Evolutionary conservation across 2,888 invertebrate genomes (phyloP), one percentile per base, ranked within the genome.

Genomic region (Melipona beecheii): DNA sequence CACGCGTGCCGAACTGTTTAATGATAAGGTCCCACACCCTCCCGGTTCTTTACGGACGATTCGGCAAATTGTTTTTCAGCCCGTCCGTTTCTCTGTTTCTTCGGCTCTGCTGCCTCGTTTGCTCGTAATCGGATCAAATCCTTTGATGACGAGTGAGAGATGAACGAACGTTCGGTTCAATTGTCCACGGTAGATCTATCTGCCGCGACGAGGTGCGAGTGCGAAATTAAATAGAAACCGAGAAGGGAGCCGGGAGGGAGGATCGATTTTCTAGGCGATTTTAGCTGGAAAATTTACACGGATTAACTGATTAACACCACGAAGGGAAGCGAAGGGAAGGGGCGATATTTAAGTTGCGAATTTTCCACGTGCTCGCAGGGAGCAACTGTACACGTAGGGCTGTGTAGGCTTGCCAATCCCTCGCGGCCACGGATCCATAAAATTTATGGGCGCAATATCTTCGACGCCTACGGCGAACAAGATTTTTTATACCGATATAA

Each of bases 401-500:
- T 9, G 27, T 9, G 27, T 21, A n/a, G 24, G 6, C 43, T 15
- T 27, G 17, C 69, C 69, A 13, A 52, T 64, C 52, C 5, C 71
- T 11, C 43, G 17, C 21, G 52, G 5, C 62, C 43, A 60, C 31
- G 52, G 31, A 27, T 27, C 36, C 62, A 54, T 71, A 62, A 62
- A 62, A 71, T 76, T 70, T 76, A 76, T 64, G 43, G 54, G 0
- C 3, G 36, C 19, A 71, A 64, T 43, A 76, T 64, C 43, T 36
- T 52, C n/a, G n/a, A 62, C 3, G 31, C 21, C 6, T n/a, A 15
- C 21, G 19, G 24, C 17, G 13, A 21, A 43, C 9, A n/a, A 71
- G 50, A 43, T 70, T 76, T 70, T 76, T 76, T 70, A 64, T 21
- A 24, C 36, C 27, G 77, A 54, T 68, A 68, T 21, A 69, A 62